Conservation (phyloP, 2,113 vertebrate species). For the Orycteropus afer region DNA sequence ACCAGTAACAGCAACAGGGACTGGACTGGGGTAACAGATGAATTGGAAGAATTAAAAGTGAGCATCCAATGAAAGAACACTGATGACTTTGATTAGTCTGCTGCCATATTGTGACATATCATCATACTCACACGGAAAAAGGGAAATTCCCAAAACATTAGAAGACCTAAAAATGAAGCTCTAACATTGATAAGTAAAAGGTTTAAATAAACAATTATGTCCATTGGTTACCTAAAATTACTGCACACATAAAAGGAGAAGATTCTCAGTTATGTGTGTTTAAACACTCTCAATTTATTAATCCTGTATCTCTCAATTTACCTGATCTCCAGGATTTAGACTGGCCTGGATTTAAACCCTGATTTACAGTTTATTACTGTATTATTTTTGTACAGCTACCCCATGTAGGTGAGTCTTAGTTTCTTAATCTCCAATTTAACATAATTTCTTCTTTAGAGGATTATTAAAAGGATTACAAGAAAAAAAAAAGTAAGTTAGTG, state of each 20-base stretch:
- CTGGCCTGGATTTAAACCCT: background rate
- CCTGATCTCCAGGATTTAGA: background rate
- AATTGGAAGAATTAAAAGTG: background rate
- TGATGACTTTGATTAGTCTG: background rate
- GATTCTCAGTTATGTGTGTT: background rate
- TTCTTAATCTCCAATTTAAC: conserved; percentile 14
- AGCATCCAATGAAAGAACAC: background rate
- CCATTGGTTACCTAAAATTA: background rate
- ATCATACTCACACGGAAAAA: background rate
- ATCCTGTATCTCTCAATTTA: background rate
- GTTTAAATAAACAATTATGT: too few relatives aligned
- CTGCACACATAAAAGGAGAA: background rate
- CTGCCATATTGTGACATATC: background rate
- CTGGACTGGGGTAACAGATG: background rate
- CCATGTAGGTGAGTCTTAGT: background rate
- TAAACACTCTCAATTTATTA: too few relatives aligned
- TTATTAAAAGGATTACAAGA: conserved; percentile 11
- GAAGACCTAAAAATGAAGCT: background rate
- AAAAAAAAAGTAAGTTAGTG: background rate
- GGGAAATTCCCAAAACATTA: background rate
- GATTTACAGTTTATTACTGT: background rate
- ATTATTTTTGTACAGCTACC: background rate
- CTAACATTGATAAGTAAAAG: too few relatives aligned
- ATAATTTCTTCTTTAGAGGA: conserved; percentile 9
- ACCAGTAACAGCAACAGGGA: background rate